Evolutionary conservation across 2,797 vertebrate species (phyloP).

Genomic region (Platalea minor): DNA sequence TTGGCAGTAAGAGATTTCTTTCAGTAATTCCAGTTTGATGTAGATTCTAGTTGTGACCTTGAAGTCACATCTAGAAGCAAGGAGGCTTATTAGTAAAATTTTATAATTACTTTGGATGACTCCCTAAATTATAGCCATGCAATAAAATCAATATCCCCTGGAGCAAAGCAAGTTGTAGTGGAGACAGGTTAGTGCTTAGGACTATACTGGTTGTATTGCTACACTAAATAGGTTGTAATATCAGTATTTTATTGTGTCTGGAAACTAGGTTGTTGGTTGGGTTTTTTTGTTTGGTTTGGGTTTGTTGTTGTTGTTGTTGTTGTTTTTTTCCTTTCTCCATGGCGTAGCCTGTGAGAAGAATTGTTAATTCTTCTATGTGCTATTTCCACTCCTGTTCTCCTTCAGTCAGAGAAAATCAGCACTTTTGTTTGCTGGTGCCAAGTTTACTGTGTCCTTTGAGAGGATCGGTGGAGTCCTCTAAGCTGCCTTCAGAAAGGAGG

Average conservation of each 20-base stretch:
- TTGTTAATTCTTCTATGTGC: neutral
- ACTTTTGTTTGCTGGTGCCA: neutral
- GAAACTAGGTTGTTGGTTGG: neutral
- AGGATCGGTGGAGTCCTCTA: neutral
- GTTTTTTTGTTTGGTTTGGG: neutral
- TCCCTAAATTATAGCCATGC: neutral
- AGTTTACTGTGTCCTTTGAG: neutral
- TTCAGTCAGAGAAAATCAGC: neutral
- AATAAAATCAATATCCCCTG: neutral
- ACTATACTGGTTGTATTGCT: neutral
- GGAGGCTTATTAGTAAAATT: neutral
- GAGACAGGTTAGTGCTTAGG: neutral
- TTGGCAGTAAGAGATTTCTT: neutral
- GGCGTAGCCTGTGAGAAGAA: neutral
- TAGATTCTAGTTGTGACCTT: conserved; percentile 25
- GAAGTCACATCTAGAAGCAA: conserved; percentile 1
- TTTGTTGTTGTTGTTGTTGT: neutral
- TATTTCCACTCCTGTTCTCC: neutral
- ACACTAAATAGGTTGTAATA: neutral
- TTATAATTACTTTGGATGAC: neutral
- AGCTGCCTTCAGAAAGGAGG: neutral
- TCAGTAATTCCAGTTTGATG: neutral
- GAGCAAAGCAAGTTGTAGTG: neutral
- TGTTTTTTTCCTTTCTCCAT: neutral
- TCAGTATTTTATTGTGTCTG: neutral